Conservation (phyloP, 1,140 invertebrate species). For the Trichonephila inaurata region DNA sequence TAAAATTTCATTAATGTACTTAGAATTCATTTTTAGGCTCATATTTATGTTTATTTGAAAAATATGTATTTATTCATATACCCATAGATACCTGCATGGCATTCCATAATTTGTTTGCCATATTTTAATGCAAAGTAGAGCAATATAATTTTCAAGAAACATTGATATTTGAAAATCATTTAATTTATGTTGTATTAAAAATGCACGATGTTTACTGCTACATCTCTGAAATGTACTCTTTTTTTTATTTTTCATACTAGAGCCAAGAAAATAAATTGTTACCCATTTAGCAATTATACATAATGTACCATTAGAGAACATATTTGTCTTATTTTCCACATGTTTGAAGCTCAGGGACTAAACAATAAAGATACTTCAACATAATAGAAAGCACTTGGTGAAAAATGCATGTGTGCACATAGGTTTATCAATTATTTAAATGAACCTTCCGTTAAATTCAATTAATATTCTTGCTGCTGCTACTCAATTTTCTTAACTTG, state of each 20-base stretch:
- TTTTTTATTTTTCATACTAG: neutral
- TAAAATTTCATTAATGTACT: too few relatives aligned
- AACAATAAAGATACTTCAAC: neutral
- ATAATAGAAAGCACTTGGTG: conserved; percentile 4
- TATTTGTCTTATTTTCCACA: conserved; percentile 9
- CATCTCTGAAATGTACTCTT: neutral
- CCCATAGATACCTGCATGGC: too few relatives aligned
- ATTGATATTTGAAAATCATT: too few relatives aligned
- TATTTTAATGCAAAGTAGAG: too few relatives aligned
- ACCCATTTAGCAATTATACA: neutral
- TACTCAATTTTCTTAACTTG: neutral
- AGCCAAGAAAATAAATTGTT: neutral
- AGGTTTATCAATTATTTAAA: conserved; percentile 51
- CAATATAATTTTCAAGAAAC: too few relatives aligned
- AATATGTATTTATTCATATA: too few relatives aligned
- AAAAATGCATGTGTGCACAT: neutral
- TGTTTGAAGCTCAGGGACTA: neutral
- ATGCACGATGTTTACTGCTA: neutral
- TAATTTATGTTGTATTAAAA: neutral
- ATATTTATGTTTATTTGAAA: too few relatives aligned
- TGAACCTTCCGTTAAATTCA: conserved; percentile 1
- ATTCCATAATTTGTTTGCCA: too few relatives aligned
- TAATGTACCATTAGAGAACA: neutral
- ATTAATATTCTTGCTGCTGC: neutral
- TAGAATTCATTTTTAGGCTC: too few relatives aligned